Evolutionary conservation across 2,888 invertebrate species (phyloP), one percentile per base, ranked within the genome.

Genomic region (Anorthoa munda): DNA sequence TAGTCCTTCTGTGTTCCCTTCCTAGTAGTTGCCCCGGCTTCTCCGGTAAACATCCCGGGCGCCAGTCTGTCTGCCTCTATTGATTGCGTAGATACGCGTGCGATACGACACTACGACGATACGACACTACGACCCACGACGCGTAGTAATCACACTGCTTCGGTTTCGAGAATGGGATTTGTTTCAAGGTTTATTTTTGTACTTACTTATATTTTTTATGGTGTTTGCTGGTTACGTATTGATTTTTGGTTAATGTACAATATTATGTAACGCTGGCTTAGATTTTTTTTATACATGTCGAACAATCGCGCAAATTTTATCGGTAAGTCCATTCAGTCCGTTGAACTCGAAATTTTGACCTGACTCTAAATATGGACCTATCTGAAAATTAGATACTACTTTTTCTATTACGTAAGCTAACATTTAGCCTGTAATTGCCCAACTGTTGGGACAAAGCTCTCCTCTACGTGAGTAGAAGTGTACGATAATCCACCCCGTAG

Each of bases 51-150:
- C 80, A 81, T 73, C 63, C 69, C 55, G 26, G 81, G 81, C 81
- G 81, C 21, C 81, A 68, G 68, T 71, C 78, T 78, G 81, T 81
- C 81, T 81, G 78, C 66, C 46, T 39, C 71, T 81, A 81, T 81
- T 78, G 81, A 81, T 81, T 81, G 66, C 74, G 67, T 68, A 68
- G 50, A 55, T 64, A 45, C 55, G 75, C 67, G 26, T 58, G 67
- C 53, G 23, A 60, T n/a, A 74, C 69, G 74, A 0, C 77, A 17
- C 61, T 60, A 60, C 61, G 26, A 17, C 58, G 39, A 45, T 23
- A 74, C 69, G 74, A 0, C 77, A 17, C 61, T 60, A 60, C 46
- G 26, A 17, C 58, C 18, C 11, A 18, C 17, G 55, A 21, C 21
- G 51, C 51, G 59, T 73, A 51, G 31, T 59, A 26, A n/a, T 53